These are phyloP conservation scores for Heliconius aoede DNA, from an alignment of 2,888 invertebrate species.

Conservation along the genomic window DNA sequence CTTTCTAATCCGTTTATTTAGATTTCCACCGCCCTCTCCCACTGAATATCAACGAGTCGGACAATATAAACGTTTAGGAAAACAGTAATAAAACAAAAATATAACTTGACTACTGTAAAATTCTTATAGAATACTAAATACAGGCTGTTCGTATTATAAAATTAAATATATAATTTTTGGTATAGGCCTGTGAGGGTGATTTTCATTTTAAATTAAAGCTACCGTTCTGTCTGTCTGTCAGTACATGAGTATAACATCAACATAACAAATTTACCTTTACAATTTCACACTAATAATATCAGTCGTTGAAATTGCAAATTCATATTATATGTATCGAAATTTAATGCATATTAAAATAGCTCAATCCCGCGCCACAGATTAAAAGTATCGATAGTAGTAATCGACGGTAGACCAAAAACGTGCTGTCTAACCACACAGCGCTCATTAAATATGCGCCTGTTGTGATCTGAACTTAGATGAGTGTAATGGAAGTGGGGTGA, in stretches of 20 bases:
- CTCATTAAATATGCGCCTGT: conserved; percentile 29
- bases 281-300: not conserved
- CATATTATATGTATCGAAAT: conserved; percentile 12
- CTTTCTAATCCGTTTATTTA: conserved; percentile 54
- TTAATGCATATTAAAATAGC: conserved; percentile 33
- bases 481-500: not conserved
- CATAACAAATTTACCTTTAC: conserved; percentile 1
- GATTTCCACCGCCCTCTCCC: conserved; percentile 47
- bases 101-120: conserved; percentile 18
- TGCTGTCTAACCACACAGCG: conserved; percentile 29
- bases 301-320: conserved; percentile 5
- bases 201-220: not conserved
- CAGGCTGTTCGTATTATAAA: not conserved
- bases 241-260: not conserved
- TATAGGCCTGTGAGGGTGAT: not conserved
- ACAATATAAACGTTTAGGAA: conserved; percentile 36
- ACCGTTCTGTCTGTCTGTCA: accelerated
- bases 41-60: conserved; percentile 50
- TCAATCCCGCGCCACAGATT: conserved; percentile 32
- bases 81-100: conserved; percentile 36
- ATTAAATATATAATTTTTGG: not conserved
- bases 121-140: not conserved
- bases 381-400: conserved; percentile 37
- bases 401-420: conserved; percentile 40
- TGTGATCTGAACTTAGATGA: conserved; percentile 17